Percentiles rank a stretch among this genome's conserved stretches.
Conservation (phyloP, 2,113 vertebrate species). For the Columbina picui region DNA sequence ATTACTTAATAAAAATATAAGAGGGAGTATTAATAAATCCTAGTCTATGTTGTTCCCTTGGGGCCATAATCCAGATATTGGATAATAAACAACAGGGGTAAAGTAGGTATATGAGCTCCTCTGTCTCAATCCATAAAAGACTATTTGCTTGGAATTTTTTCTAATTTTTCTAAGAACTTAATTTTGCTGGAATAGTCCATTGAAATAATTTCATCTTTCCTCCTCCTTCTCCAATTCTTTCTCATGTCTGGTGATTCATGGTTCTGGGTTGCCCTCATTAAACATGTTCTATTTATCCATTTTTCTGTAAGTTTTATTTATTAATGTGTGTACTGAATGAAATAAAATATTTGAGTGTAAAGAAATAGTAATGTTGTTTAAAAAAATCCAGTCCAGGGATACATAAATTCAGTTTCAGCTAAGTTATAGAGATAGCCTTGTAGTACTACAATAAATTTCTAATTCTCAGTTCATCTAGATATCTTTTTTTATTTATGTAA, state of each 20-base stretch:
- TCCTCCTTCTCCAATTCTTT: neutral
- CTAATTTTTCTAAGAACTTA: neutral
- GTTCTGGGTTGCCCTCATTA: neutral
- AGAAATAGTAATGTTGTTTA: neutral
- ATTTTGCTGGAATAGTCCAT: neutral
- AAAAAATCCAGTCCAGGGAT: neutral
- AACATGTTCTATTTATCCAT: neutral
- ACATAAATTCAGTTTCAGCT: neutral
- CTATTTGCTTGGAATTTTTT: rapidly evolving
- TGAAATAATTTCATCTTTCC: neutral
- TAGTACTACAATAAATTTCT: neutral
- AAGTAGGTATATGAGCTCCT: neutral
- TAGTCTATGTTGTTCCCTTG: neutral
- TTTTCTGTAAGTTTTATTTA: neutral
- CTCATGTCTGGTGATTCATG: neutral
- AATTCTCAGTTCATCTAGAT: neutral
- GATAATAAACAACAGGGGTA: neutral
- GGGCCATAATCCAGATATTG: neutral
- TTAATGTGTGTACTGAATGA: neutral
- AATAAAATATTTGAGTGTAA: neutral
- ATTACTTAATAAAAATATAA: neutral
- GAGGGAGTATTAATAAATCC: neutral
- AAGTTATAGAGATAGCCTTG: neutral
- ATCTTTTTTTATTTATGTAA: neutral
- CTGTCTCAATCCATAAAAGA: neutral